Evolutionary conservation across 2,888 invertebrate genomes (phyloP).

Genomic region (Ramazzottius varieornatus): DNA sequence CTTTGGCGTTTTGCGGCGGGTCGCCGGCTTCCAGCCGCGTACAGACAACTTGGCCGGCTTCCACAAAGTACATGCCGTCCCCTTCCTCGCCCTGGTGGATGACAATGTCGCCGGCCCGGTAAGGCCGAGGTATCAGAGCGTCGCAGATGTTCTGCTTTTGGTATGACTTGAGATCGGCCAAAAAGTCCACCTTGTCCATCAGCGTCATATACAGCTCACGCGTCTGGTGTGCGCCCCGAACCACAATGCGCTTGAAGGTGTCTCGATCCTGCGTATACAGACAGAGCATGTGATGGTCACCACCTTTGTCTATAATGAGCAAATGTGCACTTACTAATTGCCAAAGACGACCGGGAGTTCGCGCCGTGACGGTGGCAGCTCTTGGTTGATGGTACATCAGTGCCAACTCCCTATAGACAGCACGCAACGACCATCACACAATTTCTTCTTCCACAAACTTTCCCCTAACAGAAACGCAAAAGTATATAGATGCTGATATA

Average conservation of each 20-base stretch:
- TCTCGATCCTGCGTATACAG: not conserved
- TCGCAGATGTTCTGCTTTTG: not conserved
- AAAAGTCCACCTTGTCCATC: not conserved
- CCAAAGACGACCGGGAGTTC: not conserved
- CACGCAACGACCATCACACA: too few relatives aligned
- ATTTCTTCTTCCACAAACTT: too few relatives aligned
- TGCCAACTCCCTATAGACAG: not conserved
- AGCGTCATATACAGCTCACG: not conserved
- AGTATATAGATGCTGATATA: too few relatives aligned
- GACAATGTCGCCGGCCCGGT: not conserved
- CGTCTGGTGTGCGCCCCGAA: not conserved
- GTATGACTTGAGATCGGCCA: not conserved
- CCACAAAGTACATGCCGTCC: slow-evolving; percentile 1
- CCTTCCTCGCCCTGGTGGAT: not conserved
- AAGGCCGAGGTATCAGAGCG: not conserved
- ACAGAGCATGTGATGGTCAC: not conserved
- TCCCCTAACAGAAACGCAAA: too few relatives aligned
- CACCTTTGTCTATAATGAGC: not conserved
- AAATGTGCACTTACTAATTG: not conserved
- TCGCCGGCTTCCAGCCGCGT: not conserved
- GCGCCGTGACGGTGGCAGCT: not conserved
- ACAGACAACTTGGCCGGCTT: not conserved
- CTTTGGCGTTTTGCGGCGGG: not conserved
- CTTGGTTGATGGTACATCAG: not conserved
- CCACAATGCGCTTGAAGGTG: not conserved